These are phyloP conservation scores for Colletes collaris DNA, from an alignment of 2,888 invertebrate species.

Conservation along the genomic window DNA sequence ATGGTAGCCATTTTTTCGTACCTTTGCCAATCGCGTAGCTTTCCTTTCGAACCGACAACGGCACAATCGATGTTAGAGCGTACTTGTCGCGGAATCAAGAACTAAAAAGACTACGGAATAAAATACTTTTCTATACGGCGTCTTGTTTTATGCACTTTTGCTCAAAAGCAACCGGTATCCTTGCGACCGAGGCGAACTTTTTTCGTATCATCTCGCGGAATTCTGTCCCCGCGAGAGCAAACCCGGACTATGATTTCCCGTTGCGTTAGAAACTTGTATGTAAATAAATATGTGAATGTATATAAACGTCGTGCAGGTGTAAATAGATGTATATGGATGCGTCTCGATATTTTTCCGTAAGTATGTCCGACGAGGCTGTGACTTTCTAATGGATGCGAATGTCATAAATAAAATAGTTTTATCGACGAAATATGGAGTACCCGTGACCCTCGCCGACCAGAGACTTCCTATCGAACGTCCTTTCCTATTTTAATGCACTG, in stretches of 20 bases:
- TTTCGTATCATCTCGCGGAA: constrained; percentile 17
- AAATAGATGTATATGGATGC: constrained; percentile 35
- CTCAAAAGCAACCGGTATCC: constrained; percentile 24
- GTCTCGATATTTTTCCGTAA: constrained; percentile 53
- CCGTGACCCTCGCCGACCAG: constrained; percentile 33
- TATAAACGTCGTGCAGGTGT: constrained; percentile 17
- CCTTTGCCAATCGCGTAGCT: not conserved
- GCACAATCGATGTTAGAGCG: constrained; percentile 15
- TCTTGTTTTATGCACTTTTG: constrained; percentile 39
- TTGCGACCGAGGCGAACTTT: constrained; percentile 1
- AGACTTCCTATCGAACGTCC: constrained; percentile 30
- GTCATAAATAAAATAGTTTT: constrained; percentile 71
- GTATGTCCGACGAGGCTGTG: constrained; percentile 73
- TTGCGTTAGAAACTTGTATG: constrained; percentile 20
- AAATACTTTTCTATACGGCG: not conserved
- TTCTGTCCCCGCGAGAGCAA: constrained; percentile 20
- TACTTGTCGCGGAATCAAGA: not conserved
- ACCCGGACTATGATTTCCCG: constrained; percentile 17
- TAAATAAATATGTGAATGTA: constrained; percentile 26
- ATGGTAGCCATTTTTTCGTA: not conserved
- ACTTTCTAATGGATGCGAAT: constrained; percentile 71
- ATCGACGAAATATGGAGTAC: constrained; percentile 45
- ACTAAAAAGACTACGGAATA: not conserved
- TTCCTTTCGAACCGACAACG: not conserved
- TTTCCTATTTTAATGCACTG: no score